Percentiles rank a stretch among this genome's conserved stretches.
Evolutionary conservation across 2,888 invertebrate genomes (phyloP).

Genomic region (Perithous albicinctus): DNA sequence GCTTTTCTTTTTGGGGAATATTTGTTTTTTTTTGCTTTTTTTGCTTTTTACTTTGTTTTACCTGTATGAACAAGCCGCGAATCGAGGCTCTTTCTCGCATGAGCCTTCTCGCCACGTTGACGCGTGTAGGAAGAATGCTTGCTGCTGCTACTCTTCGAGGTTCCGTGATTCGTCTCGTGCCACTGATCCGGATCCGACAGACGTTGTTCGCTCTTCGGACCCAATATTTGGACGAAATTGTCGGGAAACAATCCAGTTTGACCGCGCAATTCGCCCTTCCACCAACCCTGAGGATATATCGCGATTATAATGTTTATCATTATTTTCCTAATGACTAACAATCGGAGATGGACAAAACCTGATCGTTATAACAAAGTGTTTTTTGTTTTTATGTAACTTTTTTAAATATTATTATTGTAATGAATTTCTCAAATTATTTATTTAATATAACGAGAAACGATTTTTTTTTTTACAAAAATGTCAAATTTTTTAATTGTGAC

Average conservation of each 20-base stretch:
- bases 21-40: slow-evolving; percentile 16
- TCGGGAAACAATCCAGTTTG: slow-evolving; percentile 98
- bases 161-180: slow-evolving; percentile 72
- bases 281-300: slow-evolving; percentile 91
- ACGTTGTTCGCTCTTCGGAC: slow-evolving; percentile 69
- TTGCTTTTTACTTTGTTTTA: slow-evolving; percentile 54
- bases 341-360: no score
- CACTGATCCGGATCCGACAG: slow-evolving; percentile 72
- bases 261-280: slow-evolving; percentile 97
- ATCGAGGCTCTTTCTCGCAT: slow-evolving; percentile 80
- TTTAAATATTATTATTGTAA: no score
- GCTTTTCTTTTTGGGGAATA: slow-evolving; percentile 7
- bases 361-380: not conserved
- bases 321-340: not conserved
- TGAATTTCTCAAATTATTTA: no score
- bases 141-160: slow-evolving; percentile 69
- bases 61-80: slow-evolving; percentile 75
- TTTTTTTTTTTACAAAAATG: no score
- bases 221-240: slow-evolving; percentile 94
- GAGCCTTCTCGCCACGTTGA: slow-evolving; percentile 80
- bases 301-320: not conserved
- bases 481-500: no score
- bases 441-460: no score
- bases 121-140: slow-evolving; percentile 72
- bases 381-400: no score